Conservation (phyloP, 2,888 invertebrate genomes). For the Dicyrtoma fusca region DNA sequence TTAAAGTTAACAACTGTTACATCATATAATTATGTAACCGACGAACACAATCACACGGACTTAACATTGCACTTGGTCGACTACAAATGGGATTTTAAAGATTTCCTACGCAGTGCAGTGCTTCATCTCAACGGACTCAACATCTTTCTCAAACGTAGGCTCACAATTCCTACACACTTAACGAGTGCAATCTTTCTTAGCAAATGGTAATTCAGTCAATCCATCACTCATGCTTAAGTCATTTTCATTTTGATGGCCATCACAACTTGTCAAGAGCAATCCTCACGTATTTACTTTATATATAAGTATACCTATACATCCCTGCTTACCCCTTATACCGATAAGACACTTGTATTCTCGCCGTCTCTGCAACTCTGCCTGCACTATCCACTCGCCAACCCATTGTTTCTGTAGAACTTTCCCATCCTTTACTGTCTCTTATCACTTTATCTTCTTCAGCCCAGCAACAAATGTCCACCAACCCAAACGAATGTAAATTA, state of each 20-base stretch:
- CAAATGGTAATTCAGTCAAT: conserved; percentile 6
- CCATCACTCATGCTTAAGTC: conserved; percentile 6
- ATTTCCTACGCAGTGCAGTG: too few relatives aligned
- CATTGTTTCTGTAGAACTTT: conserved; percentile 3
- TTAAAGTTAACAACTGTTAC: too few relatives aligned
- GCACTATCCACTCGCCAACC: neutral
- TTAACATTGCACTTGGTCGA: too few relatives aligned
- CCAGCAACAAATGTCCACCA: neutral
- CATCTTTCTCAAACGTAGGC: too few relatives aligned
- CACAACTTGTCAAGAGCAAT: conserved; percentile 3
- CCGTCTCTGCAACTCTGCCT: neutral
- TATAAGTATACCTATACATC: too few relatives aligned
- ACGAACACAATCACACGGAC: too few relatives aligned
- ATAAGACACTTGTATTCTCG: neutral
- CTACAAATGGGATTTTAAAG: too few relatives aligned
- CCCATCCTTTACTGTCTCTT: conserved; percentile 5
- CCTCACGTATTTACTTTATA: conserved; percentile 1
- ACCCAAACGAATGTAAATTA: neutral
- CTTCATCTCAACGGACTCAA: too few relatives aligned
- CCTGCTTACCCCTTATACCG: too few relatives aligned
- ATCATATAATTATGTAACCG: too few relatives aligned
- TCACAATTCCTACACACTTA: too few relatives aligned
- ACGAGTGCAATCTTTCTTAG: too few relatives aligned
- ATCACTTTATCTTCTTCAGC: neutral
- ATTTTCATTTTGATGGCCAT: conserved; percentile 3